Evolutionary conservation across 2,888 invertebrate species (phyloP), one percentile per base, ranked within the genome.

Genomic region (Dryococelus australis): DNA sequence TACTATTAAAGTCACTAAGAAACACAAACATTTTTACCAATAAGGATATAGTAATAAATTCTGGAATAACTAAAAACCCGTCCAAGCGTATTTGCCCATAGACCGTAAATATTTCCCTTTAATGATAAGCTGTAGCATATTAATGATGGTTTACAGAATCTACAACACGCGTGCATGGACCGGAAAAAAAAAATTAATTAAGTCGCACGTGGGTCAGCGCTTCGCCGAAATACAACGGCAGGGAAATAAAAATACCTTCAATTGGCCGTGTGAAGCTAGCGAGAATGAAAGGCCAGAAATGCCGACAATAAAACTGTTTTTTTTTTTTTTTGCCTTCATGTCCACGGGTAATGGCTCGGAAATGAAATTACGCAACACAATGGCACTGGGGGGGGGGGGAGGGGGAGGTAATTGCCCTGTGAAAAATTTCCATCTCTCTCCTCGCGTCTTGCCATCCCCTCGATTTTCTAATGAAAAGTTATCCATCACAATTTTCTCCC

Each of bases 341-440:
- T n/a, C 65, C 65, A n/a, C 20, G 65, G n/a, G n/a, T 20, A 65
- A 65, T 65, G 65, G 24, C 3, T 24, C 65, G 65, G 65, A 65
- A 24, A 65, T 65, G 65, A 65, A 65, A 65, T 65, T 65, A 65
- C 65, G 65, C 65, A 65, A 65, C 65, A 65, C 65, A 65, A 65
- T 65, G 65, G n/a, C n/a, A n/a, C n/a, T n/a, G n/a, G n/a, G n/a
- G n/a, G n/a, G n/a, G n/a, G n/a, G n/a, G n/a, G n/a, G n/a, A n/a
- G 65, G 65, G 65, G 65, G 65, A 24, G 10, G 65, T 65, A 65
- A 65, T 65, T 65, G 65, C 65, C 65, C 65, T 65, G 65, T 24
- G 65, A 65, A 65, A 65, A 65, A 65, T 20, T 47, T 47, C 20
- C 65, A 20, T 65, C 8, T 65, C 65, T 65, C 65, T 65, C 65